Base-by-base conservation (phyloP, 1,140 invertebrate genomes). In the Lucilia cuprina region DNA sequence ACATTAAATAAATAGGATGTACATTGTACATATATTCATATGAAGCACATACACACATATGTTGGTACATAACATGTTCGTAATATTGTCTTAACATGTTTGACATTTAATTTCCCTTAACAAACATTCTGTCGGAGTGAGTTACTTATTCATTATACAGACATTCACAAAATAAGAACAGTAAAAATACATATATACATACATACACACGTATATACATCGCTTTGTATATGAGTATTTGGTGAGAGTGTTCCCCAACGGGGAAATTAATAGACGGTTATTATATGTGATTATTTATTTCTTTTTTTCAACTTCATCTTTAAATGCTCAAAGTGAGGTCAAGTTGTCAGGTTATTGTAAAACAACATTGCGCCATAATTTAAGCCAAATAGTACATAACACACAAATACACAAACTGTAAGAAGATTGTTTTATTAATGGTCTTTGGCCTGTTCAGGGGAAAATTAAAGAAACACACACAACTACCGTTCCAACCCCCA, bases 91-190 rank as follows among this genome's bases (percentile, higher is more conserved):
- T 41, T 2, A 3, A 41, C 41, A 70, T 21, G 7, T 19, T 21
- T 70, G n/a, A 70, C n/a, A 70, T 70, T 70, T 21, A 70, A 70
- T 70, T 70, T 70, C 65, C 65, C 21, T 70, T 70, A 70, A 70
- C 65, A 70, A 70, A 70, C 65, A 70, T 70, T 21, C 65, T 70
- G 65, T 21, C n/a, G 21, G 19, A 70, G 21, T 21, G 21, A 70
- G 65, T 70, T 10, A 70, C 10, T 70, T 70, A 70, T n/a, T 60
- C 55, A n/a, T 60, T 60, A 60, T 7, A 60, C 55, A 17, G n/a
- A 17, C 14, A 60, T n/a, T 17, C n/a, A 70, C 65, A 70, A 70
- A 10, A 41, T 41, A 5, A 10, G 10, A n/a, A n/a, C n/a, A n/a
- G n/a, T n/a, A n/a, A n/a, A n/a, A n/a, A 41, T 41, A 41, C 10